Conservation (phyloP, 2,797 vertebrate species). For the Sparidentex hasta region DNA sequence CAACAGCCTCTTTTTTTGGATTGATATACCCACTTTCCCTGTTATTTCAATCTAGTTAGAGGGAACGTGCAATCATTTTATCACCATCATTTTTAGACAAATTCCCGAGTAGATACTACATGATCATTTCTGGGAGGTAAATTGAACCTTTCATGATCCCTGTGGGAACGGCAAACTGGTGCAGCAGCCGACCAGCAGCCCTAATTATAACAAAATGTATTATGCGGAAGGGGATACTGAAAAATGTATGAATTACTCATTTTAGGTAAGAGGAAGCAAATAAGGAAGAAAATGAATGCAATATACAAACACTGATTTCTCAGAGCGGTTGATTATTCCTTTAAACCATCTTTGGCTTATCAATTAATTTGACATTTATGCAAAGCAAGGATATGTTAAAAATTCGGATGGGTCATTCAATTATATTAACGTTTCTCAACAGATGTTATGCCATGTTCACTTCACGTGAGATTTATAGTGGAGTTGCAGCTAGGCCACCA, state of each 20-base stretch:
- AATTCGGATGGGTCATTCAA: too few relatives aligned
- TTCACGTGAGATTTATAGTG: too few relatives aligned
- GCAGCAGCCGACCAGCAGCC: neutral
- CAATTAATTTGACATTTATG: too few relatives aligned
- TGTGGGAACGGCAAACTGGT: conserved; percentile 17
- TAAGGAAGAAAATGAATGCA: neutral
- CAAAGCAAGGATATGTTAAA: too few relatives aligned
- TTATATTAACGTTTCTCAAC: too few relatives aligned
- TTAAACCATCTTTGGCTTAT: neutral
- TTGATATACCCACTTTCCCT: neutral
- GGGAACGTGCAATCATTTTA: conserved; percentile 32
- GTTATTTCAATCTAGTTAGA: conserved; percentile 41
- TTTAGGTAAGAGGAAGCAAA: neutral
- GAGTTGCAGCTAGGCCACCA: too few relatives aligned
- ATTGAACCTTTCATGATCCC: conserved; percentile 34
- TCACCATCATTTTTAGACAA: conserved; percentile 32
- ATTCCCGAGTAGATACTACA: conserved; percentile 20
- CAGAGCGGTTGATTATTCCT: neutral
- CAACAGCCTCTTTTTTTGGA: conserved; percentile 3
- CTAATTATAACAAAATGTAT: conserved; percentile 24
- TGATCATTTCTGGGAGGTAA: conserved; percentile 36
- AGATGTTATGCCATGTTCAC: too few relatives aligned
- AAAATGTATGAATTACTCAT: neutral
- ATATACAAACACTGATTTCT: neutral
- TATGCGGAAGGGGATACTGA: neutral